Conservation (phyloP, 2,888 invertebrate species). For the Opisthograptis luteolata region DNA sequence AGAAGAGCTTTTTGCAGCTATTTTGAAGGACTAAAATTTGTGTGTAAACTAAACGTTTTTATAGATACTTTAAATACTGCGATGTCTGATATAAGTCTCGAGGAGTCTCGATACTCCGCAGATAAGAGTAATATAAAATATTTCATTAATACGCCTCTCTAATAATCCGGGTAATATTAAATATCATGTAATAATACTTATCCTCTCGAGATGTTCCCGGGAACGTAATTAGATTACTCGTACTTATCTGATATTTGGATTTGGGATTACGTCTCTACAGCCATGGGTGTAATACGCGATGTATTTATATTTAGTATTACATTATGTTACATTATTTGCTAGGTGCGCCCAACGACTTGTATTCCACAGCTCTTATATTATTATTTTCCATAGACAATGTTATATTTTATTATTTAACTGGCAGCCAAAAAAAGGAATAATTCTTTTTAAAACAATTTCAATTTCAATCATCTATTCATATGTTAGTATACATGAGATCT, state of each 20-base stretch:
- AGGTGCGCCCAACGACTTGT: background rate
- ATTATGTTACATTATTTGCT: background rate
- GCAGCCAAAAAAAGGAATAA: too few species aligned
- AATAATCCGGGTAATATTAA: constrained; percentile 14
- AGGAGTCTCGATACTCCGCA: background rate
- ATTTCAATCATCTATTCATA: too few species aligned
- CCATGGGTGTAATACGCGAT: background rate
- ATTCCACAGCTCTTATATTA: too few species aligned
- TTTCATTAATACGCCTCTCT: constrained; percentile 6
- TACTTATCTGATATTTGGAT: constrained; percentile 8
- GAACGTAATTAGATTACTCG: constrained; percentile 16
- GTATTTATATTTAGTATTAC: constrained; percentile 1
- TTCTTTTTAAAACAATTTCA: too few species aligned
- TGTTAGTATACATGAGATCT: too few species aligned
- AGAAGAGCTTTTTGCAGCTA: too few species aligned
- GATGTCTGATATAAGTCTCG: background rate
- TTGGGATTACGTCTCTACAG: constrained; percentile 1
- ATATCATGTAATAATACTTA: constrained; percentile 15
- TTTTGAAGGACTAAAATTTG: too few species aligned
- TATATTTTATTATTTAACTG: too few species aligned
- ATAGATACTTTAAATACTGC: too few species aligned
- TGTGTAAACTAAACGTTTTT: too few species aligned
- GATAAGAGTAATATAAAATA: constrained; percentile 8
- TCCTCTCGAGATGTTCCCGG: constrained; percentile 8
- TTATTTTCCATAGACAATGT: too few species aligned